Conservation (phyloP, 2,888 invertebrate species). For the Leucozona laternaria region DNA sequence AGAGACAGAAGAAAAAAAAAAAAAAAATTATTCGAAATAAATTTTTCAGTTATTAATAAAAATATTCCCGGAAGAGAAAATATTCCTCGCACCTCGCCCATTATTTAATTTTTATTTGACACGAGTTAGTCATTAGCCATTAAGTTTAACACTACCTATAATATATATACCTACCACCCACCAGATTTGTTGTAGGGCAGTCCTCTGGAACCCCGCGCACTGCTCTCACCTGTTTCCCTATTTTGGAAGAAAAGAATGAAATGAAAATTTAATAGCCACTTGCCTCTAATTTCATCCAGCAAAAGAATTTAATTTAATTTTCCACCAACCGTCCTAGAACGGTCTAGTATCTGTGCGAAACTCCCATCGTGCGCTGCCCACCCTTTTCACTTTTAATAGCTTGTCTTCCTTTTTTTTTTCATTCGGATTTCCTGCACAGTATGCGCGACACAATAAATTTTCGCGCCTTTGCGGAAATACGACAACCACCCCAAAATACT, state of each 20-base stretch:
- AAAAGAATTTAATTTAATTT: constrained; percentile 75
- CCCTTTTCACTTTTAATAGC: constrained; percentile 8
- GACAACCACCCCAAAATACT: constrained; percentile 21
- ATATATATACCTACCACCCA: background rate
- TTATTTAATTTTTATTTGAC: constrained; percentile 74
- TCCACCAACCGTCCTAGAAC: constrained; percentile 27
- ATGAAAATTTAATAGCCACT: constrained; percentile 75
- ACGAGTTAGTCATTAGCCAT: constrained; percentile 74
- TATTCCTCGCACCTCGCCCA: constrained; percentile 59
- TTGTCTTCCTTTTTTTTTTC: constrained; percentile 31
- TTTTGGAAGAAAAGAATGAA: constrained; percentile 51
- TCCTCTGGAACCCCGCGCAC: constrained; percentile 9
- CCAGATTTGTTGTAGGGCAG: background rate
- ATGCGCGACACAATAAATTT: constrained; percentile 72
- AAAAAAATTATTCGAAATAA: constrained; percentile 58
- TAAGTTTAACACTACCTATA: constrained; percentile 58
- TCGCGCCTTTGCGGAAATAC: constrained; percentile 50
- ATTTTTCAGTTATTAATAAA: constrained; percentile 74
- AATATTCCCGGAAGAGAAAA: constrained; percentile 63
- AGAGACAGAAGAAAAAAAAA: background rate
- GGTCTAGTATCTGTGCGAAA: constrained; percentile 17
- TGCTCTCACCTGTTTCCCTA: constrained; percentile 59
- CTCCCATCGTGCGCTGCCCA: background rate
- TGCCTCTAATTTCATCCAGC: constrained; percentile 71
- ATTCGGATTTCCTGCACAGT: constrained; percentile 50